These are phyloP conservation scores for Macropodus opercularis DNA, from an alignment of 2,797 vertebrate genomes.

Conservation along the genomic window DNA sequence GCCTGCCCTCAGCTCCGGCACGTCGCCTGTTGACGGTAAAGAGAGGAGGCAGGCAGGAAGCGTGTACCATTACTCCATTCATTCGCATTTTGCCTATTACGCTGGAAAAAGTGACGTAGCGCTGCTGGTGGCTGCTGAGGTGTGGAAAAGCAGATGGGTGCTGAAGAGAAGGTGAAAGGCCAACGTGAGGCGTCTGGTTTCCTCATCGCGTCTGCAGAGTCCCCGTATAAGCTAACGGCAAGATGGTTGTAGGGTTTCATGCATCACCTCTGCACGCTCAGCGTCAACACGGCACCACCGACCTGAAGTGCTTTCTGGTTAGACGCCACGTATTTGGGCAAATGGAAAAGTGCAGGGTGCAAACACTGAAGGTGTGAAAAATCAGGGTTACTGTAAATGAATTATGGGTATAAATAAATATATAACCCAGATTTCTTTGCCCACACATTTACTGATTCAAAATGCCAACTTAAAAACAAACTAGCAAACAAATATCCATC, in stretches of 20 bases:
- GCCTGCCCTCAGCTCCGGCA: not conserved
- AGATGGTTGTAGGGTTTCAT: not conserved
- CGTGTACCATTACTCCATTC: not conserved
- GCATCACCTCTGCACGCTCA: not conserved
- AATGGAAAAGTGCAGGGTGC: no score
- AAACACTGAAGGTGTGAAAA: no score
- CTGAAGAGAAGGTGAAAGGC: not conserved
- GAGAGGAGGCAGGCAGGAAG: not conserved
- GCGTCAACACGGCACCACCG: not conserved
- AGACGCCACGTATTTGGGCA: no score
- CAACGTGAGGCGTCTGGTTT: slow-evolving; percentile 1
- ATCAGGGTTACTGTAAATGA: no score
- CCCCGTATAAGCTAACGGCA: not conserved
- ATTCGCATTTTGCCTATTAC: not conserved
- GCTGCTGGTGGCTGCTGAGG: slow-evolving; percentile 1
- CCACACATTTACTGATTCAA: no score
- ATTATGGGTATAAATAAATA: no score
- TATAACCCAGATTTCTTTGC: no score
- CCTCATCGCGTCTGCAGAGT: not conserved
- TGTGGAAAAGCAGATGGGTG: slow-evolving; percentile 1
- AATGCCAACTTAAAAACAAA: no score
- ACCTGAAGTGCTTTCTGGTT: no score
- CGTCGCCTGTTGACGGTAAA: slow-evolving; percentile 6
- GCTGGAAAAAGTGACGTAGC: not conserved
- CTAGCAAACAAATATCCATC: no score